Base-by-base conservation (phyloP, 1,140 invertebrate species). In the Drosophila melanica region DNA sequence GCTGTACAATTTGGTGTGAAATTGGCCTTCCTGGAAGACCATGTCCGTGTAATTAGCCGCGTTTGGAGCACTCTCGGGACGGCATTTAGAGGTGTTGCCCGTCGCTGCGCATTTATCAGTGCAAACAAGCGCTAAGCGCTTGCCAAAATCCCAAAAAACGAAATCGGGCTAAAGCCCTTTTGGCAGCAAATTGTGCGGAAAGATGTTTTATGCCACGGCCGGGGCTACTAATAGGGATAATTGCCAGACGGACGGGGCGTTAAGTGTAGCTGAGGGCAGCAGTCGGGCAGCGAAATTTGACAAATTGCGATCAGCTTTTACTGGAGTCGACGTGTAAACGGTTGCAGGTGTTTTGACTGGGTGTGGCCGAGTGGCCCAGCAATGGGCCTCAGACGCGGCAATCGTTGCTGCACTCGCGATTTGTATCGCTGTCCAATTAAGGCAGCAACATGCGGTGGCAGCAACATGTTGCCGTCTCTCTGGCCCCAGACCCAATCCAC, bases 361-460 rank as follows among this genome's bases (percentile, higher is more conserved):
- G 82, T 82, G 82, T 86, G 79, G 75, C 72, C 30, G 50, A 4
- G 20, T 3, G 33, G 44, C 59, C 59, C 45, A 39, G 27, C 39
- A 53, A 45, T 65, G 23, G 27, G 30, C 33, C 33, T 9, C 5
- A 62, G 42, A 54, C 11, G 47, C 57, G 23, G 41, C 37, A 18
- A 37, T 35, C 51, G 39, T 53, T 23, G 55, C 27, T 30, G 57
- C 20, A 12, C 20, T 53, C 41, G 71, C 67, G 82, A 86, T 86
- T 87, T 86, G 79, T 86, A 86, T 86, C 82, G 82, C 82, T 86
- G 82, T 86, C 82, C 82, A 86, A 86, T 86, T 86, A 86, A 87
- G 82, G 75, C 62, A 68, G 71, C 82, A 85, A 80, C 81, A 85
- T 85, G 77, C 75, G 79, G 70, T 33, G 53, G 41, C 79, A 53